phyloP scores from a whole-genome alignment of 37 sponge, comb jelly and placozoan genomes.

The Halichondria panicea region DNA sequence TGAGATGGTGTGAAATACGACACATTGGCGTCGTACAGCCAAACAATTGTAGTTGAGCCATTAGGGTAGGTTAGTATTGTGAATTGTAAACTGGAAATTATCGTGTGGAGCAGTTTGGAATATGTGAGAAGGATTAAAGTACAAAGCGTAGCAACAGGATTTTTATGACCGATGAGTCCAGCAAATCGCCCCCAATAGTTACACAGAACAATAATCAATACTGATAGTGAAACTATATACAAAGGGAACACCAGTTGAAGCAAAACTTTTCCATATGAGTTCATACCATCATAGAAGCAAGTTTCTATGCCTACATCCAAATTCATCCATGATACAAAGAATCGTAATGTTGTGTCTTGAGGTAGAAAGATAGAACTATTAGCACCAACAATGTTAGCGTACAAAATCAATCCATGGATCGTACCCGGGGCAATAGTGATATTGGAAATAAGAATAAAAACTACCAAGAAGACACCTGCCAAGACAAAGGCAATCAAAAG shows the following conservation, averaged over 20 bases:
- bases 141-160: not conserved
- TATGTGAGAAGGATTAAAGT: not conserved
- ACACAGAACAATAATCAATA: not conserved
- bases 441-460: not conserved
- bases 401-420: not conserved
- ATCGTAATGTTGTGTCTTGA: not conserved
- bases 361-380: not conserved
- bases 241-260: slow-evolving; percentile 3
- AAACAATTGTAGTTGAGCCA: not conserved
- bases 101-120: not conserved
- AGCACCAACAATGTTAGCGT: not conserved
- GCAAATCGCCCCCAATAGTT: not conserved
- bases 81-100: not conserved
- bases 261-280: not conserved
- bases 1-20: not conserved
- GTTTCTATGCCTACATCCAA: not conserved
- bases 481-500: not conserved
- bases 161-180: not conserved
- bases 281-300: not conserved
- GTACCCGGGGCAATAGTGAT: not conserved
- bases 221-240: not conserved
- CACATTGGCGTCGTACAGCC: not conserved
- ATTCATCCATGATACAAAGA: not conserved
- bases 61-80: not conserved
- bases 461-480: not conserved